Conservation (phyloP, 2,888 invertebrate genomes). For the Mesorhabditis sp. region DNA sequence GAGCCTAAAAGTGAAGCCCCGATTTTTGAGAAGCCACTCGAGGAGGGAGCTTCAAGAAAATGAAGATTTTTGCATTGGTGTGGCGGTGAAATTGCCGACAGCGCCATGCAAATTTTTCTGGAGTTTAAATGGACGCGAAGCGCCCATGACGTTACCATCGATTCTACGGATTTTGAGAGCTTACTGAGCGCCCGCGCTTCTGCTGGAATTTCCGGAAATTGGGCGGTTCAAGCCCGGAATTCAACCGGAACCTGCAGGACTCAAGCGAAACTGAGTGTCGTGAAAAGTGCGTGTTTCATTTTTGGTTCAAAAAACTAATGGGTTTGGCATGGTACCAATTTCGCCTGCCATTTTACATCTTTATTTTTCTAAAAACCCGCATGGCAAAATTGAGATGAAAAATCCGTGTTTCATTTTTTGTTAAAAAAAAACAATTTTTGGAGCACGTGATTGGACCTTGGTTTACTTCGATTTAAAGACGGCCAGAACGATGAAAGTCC, state of each 20-base stretch:
- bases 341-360: too few species aligned
- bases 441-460: too few species aligned
- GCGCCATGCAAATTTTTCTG: conserved; percentile 42
- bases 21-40: conserved; percentile 24
- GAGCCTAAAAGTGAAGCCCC: conserved; percentile 12
- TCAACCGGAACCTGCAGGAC: conserved; percentile 35
- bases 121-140: conserved; percentile 39
- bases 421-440: too few species aligned
- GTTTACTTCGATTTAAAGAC: too few species aligned
- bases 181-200: conserved; percentile 27
- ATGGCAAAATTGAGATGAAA: too few species aligned
- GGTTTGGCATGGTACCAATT: too few species aligned
- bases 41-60: conserved; percentile 23
- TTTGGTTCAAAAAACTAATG: too few species aligned
- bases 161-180: conserved; percentile 36
- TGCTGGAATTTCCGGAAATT: conserved; percentile 29
- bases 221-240: conserved; percentile 42
- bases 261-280: conserved; percentile 28
- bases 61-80: conserved; percentile 20
- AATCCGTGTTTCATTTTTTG: too few species aligned
- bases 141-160: conserved; percentile 26
- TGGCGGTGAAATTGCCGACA: conserved; percentile 34
- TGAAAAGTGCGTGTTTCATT: too few species aligned
- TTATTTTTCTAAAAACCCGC: too few species aligned
- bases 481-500: too few species aligned